Evolutionary conservation across 1,140 invertebrate genomes (phyloP), one percentile per base, ranked within the genome.

Genomic region (Drosophila biarmipes): DNA sequence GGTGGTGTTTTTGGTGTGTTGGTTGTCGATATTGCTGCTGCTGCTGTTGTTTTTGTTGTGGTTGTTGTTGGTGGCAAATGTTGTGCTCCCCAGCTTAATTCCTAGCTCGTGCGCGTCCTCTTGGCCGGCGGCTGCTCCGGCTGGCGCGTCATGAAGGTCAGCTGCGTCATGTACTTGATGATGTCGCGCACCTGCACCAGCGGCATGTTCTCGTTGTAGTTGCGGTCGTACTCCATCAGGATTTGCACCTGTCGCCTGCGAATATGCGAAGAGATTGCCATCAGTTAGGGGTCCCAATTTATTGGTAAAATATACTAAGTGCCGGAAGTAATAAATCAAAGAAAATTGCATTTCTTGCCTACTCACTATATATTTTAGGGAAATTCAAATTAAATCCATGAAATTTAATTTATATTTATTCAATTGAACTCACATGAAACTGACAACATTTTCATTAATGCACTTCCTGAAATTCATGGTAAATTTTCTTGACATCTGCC

Each of bases 141-240:
- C 48, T 91, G 90, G 64, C 90, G 80, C 89, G 96, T 93, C 94
- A 97, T 96, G 92, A 96, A 96, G 87, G 96, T 96, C 91, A 97
- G 93, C 91, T 97, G 96, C n/a, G 95, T 96, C 96, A 97, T 96
- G 90, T 94, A 97, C 73, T 95, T 95, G 93, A 96, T 95, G 53
- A 97, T 95, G 92, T 95, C 96, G 62, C 95, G 94, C 57, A 97
- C 95, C 92, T 96, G 95, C 42, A 97, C 96, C 61, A 97, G 92
- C 24, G 96, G 94, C 75, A 95, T 84, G 59, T 93, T 94, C 43
- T 94, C 90, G 15, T 94, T 94, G 71, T 95, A 94, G 91, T 94
- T 95, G 82, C 96, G 96, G 61, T 95, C 95, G 49, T 94, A 94
- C 75, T 96, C 95, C 79, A 95, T 94, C 12, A 97, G 92, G 55